phyloP scores from a whole-genome alignment of 2,113 vertebrate genomes.

The Entosphenus tridentatus region DNA sequence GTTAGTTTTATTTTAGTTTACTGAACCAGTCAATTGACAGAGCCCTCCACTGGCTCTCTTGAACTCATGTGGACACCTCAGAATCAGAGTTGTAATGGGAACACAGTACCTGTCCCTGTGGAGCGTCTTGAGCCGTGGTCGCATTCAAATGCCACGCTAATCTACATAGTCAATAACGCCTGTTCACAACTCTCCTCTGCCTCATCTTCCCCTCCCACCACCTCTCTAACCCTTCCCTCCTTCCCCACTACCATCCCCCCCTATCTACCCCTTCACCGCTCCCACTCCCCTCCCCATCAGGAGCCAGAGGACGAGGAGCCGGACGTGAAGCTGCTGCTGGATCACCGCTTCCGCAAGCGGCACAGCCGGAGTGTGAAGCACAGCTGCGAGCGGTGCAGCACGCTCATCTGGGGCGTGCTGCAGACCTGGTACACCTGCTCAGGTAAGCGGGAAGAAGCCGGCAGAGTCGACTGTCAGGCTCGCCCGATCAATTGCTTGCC shows the following conservation, averaged over 20 bases:
- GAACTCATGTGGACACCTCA: too few relatives aligned
- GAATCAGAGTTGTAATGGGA: too few relatives aligned
- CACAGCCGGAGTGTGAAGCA: constrained; percentile 95
- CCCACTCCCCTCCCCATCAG: constrained; percentile 17
- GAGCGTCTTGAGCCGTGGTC: too few relatives aligned
- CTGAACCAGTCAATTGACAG: too few relatives aligned
- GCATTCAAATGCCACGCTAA: too few relatives aligned
- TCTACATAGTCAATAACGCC: too few relatives aligned
- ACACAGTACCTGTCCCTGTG: too few relatives aligned
- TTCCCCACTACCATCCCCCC: neutral
- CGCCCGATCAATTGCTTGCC: fast-evolving
- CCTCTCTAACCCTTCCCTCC: neutral
- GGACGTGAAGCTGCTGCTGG: constrained; percentile 50
- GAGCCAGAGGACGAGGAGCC: constrained; percentile 80
- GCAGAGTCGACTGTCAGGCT: neutral
- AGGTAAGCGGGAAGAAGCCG: constrained; percentile 27
- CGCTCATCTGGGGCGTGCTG: constrained; percentile 88
- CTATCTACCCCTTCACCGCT: neutral
- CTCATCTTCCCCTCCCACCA: neutral
- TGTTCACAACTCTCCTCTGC: neutral
- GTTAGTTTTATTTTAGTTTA: too few relatives aligned
- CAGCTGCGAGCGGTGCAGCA: constrained; percentile 72
- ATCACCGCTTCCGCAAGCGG: constrained; percentile 88
- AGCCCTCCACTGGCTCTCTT: too few relatives aligned
- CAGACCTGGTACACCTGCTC: constrained; percentile 98